phyloP scores from a whole-genome alignment of 2,113 vertebrate species.

The Carassius auratus region DNA sequence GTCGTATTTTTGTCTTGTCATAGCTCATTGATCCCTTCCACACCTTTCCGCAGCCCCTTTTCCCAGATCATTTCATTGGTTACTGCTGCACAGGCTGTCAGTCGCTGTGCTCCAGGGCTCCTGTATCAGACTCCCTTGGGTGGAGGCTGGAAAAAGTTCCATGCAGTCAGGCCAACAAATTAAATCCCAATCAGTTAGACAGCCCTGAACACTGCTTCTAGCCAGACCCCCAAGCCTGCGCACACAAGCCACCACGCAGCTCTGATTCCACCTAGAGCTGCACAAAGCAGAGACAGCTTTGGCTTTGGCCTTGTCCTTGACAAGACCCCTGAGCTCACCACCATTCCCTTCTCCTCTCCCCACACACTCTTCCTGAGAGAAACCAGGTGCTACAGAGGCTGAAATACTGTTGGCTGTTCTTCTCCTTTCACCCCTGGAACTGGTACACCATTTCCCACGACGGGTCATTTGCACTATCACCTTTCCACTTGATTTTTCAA shows the following conservation, averaged over 20 bases:
- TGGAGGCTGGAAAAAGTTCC: slow-evolving; percentile 55
- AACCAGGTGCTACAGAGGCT: slow-evolving; percentile 72
- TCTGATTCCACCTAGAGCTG: slow-evolving; percentile 46
- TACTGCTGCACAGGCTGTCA: slow-evolving; percentile 49
- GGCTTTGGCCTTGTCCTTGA: slow-evolving; percentile 74
- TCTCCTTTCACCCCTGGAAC: slow-evolving; percentile 50
- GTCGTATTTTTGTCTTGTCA: slow-evolving; percentile 60
- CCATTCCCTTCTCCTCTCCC: slow-evolving; percentile 46
- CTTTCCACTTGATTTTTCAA: slow-evolving; percentile 11
- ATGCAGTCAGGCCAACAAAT: slow-evolving; percentile 71
- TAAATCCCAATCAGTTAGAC: slow-evolving; percentile 76
- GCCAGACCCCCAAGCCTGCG: slow-evolving; percentile 63
- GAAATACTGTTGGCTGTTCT: slow-evolving; percentile 64
- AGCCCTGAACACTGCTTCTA: slow-evolving; percentile 57
- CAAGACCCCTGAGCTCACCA: slow-evolving; percentile 63
- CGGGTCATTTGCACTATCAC: slow-evolving; percentile 1
- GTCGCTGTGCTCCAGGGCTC: slow-evolving; percentile 57
- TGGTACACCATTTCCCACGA: slow-evolving; percentile 59
- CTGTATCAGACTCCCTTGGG: slow-evolving; percentile 71
- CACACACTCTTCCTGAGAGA: slow-evolving; percentile 63
- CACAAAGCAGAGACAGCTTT: slow-evolving; percentile 59
- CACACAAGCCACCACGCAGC: slow-evolving; percentile 59
- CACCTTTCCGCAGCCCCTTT: slow-evolving; percentile 25
- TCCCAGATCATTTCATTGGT: slow-evolving; percentile 33
- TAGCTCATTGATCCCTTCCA: slow-evolving; percentile 74